Evolutionary conservation across 2,113 vertebrate genomes (phyloP), one percentile per base, ranked within the genome.

Genomic region (Colius striatus): DNA sequence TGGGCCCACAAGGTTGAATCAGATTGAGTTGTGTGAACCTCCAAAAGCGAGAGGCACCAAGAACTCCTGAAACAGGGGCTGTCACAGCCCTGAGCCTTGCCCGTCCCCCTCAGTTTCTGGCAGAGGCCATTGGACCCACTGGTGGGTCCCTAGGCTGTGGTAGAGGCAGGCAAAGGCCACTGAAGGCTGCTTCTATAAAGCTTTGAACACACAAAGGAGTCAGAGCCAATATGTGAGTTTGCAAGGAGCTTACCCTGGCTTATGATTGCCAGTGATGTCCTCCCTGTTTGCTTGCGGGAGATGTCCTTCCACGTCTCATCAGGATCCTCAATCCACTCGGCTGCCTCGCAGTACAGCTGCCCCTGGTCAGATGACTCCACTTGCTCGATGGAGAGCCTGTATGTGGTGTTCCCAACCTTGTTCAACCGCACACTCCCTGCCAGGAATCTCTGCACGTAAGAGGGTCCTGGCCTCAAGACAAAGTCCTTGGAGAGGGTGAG

Each of bases 261-360:
- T 29, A 23, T 32, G 30, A 98, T 78, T 5, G 2, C 75, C 91
- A 98, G 83, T 0, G 6, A 76, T 0, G 85, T 95, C 57, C 53
- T 96, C 27, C 63, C 38, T 2, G 98, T 97, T 34, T 89, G 75
- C 86, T 98, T 99, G 89, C 68, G 78, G 9, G 97, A 78, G 61
- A 99, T 98, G 17, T 77, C 72, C 87, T 98, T 98, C 99, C 99
- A 99, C 1, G 94, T 98, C 58, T 94, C 74, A 76, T 99, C 98
- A 2, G 98, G 98, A 83, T 99, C 99, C 96, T 99, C 98, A 66
- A 99, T 99, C 99, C 99, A 99, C 78, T 99, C 99, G 0, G 92
- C 89, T 12, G 98, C 98, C 72, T 98, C 96, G 16, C 99, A 99
- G 97, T 98, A 98, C 81, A 99, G 89, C 53, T 92, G 90, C 1